Evolutionary conservation across 2,113 vertebrate genomes (phyloP), one percentile per base, ranked within the genome.

Genomic region (Microcebus ravelobensis): DNA sequence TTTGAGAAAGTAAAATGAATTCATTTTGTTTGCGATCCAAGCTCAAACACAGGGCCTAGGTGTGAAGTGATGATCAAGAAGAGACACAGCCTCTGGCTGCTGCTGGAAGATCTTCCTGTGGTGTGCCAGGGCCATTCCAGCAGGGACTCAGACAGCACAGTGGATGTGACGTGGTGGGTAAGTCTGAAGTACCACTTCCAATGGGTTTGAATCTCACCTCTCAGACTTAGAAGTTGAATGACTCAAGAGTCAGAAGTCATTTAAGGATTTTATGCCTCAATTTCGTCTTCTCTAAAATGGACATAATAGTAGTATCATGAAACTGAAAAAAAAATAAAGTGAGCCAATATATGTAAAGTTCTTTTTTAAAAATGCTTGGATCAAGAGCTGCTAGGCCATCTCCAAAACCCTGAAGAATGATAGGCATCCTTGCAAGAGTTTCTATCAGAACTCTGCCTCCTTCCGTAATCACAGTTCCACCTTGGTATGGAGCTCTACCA

Each of bases 81-180:
- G 8, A 17, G 17, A 61, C n/a, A 39, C 2, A 85, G 21, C 0
- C 1, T 3, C 0, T 48, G 21, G 12, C 5, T 65, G 45, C 59
- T 65, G 2, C 17, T 21, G 1, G 12, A 17, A 48, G 27, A 80
- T 36, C 27, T 45, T 63, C 23, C n/a, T 81, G 13, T 1, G 45
- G 45, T 21, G 5, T 3, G 21, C 34, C 34, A 31, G 7, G 21
- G 17, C 34, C 11, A 0, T 52, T 36, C 55, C 82, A 29, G 27
- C 3, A 61, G 48, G 31, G 8, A 73, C 81, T 84, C 36, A 67
- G 23, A 21, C 0, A 50, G 36, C 27, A 39, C 15, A 52, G 21
- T 34, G 42, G 12, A 20, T 18, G 17, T 45, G 17, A 3, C 25
- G 5, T 61, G 0, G 23, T 67, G 17, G 55, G 6, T 42, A 48